These are phyloP conservation scores for Thomomys bottae DNA, from an alignment of 2,113 vertebrate genomes.

Conservation along the genomic window DNA sequence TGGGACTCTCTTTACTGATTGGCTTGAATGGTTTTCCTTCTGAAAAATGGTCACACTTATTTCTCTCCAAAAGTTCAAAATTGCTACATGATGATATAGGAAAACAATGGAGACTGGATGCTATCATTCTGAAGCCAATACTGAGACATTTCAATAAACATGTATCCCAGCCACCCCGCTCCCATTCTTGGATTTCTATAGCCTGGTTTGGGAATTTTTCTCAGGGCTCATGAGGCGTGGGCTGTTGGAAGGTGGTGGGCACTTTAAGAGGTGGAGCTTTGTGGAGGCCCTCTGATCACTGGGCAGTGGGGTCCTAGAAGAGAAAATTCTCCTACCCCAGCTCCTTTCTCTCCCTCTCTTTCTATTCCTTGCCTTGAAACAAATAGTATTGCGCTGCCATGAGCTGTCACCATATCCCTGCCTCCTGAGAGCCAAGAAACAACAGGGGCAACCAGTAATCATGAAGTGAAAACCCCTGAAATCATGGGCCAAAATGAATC, in stretches of 20 bases:
- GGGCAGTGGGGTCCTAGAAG: background rate
- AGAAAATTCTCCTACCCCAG: too few relatives aligned
- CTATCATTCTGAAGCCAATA: background rate
- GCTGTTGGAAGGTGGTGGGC: background rate
- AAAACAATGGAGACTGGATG: background rate
- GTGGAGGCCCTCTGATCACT: background rate
- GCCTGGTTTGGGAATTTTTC: background rate
- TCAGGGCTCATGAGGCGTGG: background rate
- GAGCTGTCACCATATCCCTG: background rate
- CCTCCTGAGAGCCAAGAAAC: background rate
- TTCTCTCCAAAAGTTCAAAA: slow-evolving; percentile 1
- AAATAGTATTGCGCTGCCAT: background rate
- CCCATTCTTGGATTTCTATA: background rate
- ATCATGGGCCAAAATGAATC: background rate
- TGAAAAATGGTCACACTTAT: slow-evolving; percentile 1
- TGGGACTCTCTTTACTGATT: background rate
- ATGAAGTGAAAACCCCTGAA: background rate
- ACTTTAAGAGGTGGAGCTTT: background rate
- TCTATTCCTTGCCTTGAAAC: background rate
- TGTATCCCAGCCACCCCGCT: too few relatives aligned
- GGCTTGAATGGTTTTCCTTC: background rate
- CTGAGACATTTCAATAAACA: background rate
- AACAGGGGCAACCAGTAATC: background rate
- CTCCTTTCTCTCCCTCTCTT: background rate
- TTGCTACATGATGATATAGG: background rate